phyloP scores from a whole-genome alignment of 2,888 invertebrate genomes.

The Andrena fulva region DNA sequence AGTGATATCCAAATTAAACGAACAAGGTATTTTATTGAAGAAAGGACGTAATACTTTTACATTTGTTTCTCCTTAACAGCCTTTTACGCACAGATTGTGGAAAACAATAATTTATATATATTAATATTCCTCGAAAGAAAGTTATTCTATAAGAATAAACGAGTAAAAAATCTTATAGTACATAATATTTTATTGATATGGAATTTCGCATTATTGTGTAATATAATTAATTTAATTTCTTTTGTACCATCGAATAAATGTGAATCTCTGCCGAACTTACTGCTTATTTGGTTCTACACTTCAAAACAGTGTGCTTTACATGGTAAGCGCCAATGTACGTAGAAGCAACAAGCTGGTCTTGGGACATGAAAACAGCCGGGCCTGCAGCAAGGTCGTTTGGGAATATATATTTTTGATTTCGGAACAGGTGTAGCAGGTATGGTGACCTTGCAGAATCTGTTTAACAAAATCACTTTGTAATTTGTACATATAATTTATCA shows the following conservation, averaged over 20 bases:
- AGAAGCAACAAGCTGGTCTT: slow-evolving; percentile 70
- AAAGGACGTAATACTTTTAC: slow-evolving; percentile 92
- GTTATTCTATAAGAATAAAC: background rate
- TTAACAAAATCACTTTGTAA: slow-evolving; percentile 24
- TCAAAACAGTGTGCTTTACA: slow-evolving; percentile 76
- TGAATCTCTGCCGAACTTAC: background rate
- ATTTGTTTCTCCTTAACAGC: slow-evolving; percentile 85
- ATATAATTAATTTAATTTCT: background rate
- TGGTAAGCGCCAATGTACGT: slow-evolving; percentile 71
- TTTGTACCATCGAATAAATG: background rate
- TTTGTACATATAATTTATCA: background rate
- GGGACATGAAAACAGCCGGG: slow-evolving; percentile 71
- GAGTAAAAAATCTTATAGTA: background rate
- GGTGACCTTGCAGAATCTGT: slow-evolving; percentile 69
- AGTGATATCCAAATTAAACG: slow-evolving; percentile 92
- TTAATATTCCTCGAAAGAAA: background rate
- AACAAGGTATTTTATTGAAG: slow-evolving; percentile 93
- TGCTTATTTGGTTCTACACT: slow-evolving; percentile 58
- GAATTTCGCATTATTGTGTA: background rate
- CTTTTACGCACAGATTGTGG: background rate
- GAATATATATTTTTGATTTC: slow-evolving; percentile 54
- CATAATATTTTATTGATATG: background rate
- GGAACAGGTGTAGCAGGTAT: slow-evolving; percentile 56
- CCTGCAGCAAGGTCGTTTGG: slow-evolving; percentile 68
- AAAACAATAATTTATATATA: background rate